Conservation (phyloP, 2,113 vertebrate genomes). For the Macquaria australasica region DNA sequence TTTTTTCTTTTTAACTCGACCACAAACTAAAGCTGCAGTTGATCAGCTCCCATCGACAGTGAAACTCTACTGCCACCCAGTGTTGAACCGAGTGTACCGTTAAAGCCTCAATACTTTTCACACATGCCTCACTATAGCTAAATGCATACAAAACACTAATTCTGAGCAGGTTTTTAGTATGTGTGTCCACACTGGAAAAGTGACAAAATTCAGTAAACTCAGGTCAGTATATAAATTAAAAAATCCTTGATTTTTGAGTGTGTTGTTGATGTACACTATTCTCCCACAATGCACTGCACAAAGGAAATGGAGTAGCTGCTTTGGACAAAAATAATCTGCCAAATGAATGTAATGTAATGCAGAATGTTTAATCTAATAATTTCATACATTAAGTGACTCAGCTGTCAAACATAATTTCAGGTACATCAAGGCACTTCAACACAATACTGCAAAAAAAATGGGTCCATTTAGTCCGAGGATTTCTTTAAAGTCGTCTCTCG, state of each 20-base stretch:
- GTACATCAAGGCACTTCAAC: constrained; percentile 7
- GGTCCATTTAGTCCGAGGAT: background rate
- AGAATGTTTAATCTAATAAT: background rate
- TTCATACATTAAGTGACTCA: background rate
- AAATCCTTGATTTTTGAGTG: no score
- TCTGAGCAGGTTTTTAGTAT: background rate
- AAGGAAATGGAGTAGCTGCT: no score
- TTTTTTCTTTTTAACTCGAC: accelerated
- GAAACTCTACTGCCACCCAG: constrained; percentile 70
- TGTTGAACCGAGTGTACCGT: constrained; percentile 29
- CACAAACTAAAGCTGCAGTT: background rate
- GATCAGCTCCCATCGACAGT: background rate
- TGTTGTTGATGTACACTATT: no score
- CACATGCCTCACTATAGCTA: background rate
- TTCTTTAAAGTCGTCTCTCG: background rate
- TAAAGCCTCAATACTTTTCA: background rate
- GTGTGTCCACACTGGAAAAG: no score
- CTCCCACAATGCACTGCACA: no score
- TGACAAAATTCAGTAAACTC: no score
- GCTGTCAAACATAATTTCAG: background rate
- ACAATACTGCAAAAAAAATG: background rate
- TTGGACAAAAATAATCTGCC: background rate
- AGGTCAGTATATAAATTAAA: no score
- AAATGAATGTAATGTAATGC: background rate
- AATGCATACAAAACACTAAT: background rate